Evolutionary conservation across 1,140 invertebrate species (phyloP).

Genomic region (Chelonus insularis): DNA sequence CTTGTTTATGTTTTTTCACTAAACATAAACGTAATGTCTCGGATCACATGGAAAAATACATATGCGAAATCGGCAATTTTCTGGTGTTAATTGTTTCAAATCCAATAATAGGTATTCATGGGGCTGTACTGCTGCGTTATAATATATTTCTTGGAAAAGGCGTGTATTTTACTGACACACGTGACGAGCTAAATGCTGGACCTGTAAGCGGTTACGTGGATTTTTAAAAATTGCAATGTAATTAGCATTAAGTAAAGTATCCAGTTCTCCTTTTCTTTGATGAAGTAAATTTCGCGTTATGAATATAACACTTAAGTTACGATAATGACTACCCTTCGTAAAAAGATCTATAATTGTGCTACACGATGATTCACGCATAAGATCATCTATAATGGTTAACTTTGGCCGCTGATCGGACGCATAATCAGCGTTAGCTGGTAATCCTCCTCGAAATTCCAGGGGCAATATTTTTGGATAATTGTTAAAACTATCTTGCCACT

Average conservation of each 20-base stretch:
- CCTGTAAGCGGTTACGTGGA: conserved; percentile 50
- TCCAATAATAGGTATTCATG: conserved; percentile 47
- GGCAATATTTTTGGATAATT: no score
- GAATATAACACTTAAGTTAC: conserved; percentile 53
- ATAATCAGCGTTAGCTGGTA: no score
- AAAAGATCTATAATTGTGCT: conserved; percentile 50
- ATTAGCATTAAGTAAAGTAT: conserved; percentile 48
- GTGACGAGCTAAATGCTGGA: conserved; percentile 43
- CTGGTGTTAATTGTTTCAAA: conserved; percentile 43
- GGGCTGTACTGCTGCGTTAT: conserved; percentile 40
- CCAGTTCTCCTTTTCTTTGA: conserved; percentile 47
- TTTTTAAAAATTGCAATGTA: conserved; percentile 54
- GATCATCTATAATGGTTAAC: conserved; percentile 43
- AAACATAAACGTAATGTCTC: conserved; percentile 17
- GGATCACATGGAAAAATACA: conserved; percentile 23
- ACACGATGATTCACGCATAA: conserved; percentile 48
- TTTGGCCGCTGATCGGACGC: no score
- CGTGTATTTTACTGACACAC: conserved; percentile 45
- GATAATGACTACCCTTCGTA: conserved; percentile 50
- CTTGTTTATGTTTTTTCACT: neutral
- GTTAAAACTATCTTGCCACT: no score
- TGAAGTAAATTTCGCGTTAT: conserved; percentile 55
- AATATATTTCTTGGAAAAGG: conserved; percentile 45
- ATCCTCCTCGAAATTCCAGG: no score
- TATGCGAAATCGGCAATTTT: conserved; percentile 36